Evolutionary conservation across 2,113 vertebrate species (phyloP).

Genomic region (Paramisgurnus dabryanus): DNA sequence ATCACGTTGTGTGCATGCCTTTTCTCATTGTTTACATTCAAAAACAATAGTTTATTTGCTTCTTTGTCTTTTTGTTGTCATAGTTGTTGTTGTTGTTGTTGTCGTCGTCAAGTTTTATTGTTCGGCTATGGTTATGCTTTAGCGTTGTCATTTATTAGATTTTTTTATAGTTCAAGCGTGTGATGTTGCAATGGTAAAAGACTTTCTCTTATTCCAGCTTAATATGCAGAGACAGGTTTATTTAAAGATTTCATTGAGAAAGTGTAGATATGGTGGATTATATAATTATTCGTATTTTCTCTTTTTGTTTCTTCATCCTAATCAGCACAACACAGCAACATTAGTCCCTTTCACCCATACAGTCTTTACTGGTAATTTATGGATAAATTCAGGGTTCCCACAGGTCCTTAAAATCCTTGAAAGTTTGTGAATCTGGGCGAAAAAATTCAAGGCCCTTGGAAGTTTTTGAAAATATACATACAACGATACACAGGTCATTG

Average conservation of each 20-base stretch:
- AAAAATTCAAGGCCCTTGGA: no score
- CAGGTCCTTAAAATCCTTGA: no score
- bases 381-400: no score
- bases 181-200: background rate
- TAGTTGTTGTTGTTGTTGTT: slow-evolving; percentile 6
- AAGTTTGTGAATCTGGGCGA: no score
- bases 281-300: no score
- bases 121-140: background rate
- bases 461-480: no score
- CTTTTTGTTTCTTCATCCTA: no score
- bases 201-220: background rate
- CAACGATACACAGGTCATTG: no score
- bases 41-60: slow-evolving; percentile 35
- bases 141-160: background rate
- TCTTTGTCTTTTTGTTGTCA: background rate
- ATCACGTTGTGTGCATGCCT: slow-evolving; percentile 12
- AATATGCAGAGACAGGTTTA: background rate
- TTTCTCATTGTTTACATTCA: slow-evolving; percentile 32
- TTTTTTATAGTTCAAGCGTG: background rate
- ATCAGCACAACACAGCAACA: no score
- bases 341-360: no score
- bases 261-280: no score
- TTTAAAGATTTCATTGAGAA: background rate
- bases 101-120: slow-evolving; percentile 18
- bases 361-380: no score